Conservation (phyloP, 2,888 invertebrate genomes). For the Limnephilus auricula region DNA sequence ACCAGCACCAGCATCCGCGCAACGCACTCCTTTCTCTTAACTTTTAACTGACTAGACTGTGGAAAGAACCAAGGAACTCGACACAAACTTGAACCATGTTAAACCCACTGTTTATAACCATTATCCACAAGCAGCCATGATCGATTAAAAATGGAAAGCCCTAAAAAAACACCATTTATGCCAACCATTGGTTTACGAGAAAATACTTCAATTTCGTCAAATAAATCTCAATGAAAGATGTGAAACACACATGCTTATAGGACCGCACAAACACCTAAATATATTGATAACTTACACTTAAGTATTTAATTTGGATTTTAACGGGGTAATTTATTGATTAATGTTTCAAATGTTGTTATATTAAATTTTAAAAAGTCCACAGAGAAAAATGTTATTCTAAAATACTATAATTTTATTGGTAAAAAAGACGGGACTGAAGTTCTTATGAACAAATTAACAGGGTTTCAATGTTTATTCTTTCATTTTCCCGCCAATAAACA, state of each 20-base stretch:
- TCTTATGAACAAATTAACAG: no score
- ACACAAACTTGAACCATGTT: not conserved
- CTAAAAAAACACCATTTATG: not conserved
- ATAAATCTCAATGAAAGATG: not conserved
- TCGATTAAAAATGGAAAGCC: no score
- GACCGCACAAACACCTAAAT: not conserved
- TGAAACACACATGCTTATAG: not conserved
- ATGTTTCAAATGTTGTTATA: not conserved
- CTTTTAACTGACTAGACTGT: not conserved
- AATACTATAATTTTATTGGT: no score
- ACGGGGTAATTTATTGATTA: no score
- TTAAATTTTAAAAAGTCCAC: no score
- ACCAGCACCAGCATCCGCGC: constrained; percentile 22
- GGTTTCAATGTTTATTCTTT: no score
- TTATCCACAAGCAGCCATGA: no score
- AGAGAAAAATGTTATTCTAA: no score
- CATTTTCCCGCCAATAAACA: no score
- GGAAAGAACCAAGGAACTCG: not conserved
- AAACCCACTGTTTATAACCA: no score
- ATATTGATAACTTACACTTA: not conserved
- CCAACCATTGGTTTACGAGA: not conserved
- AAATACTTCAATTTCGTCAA: not conserved
- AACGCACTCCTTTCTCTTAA: constrained; percentile 45
- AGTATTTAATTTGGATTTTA: not conserved
- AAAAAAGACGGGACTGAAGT: no score